Base-by-base conservation (phyloP, 2,797 vertebrate genomes). In the Ctenopoma kingsleyae region DNA sequence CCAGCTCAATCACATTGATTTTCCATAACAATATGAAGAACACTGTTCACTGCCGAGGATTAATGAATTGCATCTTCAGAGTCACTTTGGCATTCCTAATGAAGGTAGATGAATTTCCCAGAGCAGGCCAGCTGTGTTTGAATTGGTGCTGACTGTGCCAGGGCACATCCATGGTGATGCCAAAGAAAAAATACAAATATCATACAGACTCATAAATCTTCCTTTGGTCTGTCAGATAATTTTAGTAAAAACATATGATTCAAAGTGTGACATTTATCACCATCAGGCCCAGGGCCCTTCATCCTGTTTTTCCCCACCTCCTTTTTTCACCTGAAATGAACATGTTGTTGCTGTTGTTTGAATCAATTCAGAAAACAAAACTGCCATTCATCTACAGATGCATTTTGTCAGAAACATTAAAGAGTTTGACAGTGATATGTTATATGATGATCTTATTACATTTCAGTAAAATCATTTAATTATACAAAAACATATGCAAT, bases 1-100 rank as follows among this genome's bases (percentile, higher is more conserved):
- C 91, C 93, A 93, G 92, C 90, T 93, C 87, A 88, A 90, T 92
- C 92, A 81, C 91, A 95, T 94, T 92, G 95, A 95, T 95, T 94
- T 94, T 92, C 89, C 92, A 94, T 94, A 94, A 93, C 91, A 93
- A 93, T 94, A 94, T 94, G 91, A 95, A 93, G 89, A 94, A 92
- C 88, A 85, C 89, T 93, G 91, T 88, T 94, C 86, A 91, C 90
- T 84, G 82, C 81, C 69, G 85, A 84, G 86, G 90, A 93, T 93
- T 92, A 93, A 94, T 94, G 91, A 94, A 94, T 94, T 92, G 89
- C 87, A 88, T 93, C 93, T 94, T 95, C 92, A 94, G 89, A 94
- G 91, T 91, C 91, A 92, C 89, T 93, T 93, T 91, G 91, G 86
- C 92, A 93, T 93, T 91, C 83, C 86, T 93, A 92, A 94, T 92